A percentile compares a stretch with the other conserved stretches of the same genome.
phyloP scores from a whole-genome alignment of 2,888 invertebrate genomes.

The Cancer borealis region DNA sequence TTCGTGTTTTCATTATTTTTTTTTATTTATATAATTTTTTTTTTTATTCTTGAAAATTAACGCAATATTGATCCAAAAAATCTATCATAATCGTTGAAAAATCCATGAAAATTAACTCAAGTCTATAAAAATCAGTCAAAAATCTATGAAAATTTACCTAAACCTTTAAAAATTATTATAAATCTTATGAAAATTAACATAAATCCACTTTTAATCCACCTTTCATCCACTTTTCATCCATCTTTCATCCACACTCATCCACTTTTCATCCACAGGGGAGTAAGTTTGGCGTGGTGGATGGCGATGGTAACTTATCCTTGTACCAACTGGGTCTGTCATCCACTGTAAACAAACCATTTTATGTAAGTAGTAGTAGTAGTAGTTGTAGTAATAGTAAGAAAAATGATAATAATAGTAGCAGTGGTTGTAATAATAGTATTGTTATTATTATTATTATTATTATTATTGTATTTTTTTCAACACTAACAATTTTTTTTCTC shows the following conservation, averaged over 20 bases:
- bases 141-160: background rate
- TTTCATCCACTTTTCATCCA: background rate
- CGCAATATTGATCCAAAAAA: too few relatives aligned
- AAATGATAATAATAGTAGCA: background rate
- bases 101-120: too few relatives aligned
- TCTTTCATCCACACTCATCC: background rate
- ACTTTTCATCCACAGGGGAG: constrained; percentile 84
- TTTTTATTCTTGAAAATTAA: too few relatives aligned
- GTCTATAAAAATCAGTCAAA: background rate
- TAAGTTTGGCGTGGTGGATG: constrained; percentile 98
- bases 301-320: constrained; percentile 96
- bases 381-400: background rate
- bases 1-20: too few relatives aligned
- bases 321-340: constrained; percentile 91
- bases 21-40: too few relatives aligned
- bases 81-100: too few relatives aligned
- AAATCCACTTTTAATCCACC: background rate
- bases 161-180: background rate
- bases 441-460: background rate
- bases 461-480: too few relatives aligned
- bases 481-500: too few relatives aligned
- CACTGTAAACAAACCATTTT: constrained; percentile 89
- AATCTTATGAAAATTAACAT: background rate
- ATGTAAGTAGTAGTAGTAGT: constrained; percentile 85
- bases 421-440: background rate